A percentile compares a stretch with the other conserved stretches of the same genome.
Evolutionary conservation across 2,113 vertebrate genomes (phyloP).

Genomic region (Podarcis raffonei): DNA sequence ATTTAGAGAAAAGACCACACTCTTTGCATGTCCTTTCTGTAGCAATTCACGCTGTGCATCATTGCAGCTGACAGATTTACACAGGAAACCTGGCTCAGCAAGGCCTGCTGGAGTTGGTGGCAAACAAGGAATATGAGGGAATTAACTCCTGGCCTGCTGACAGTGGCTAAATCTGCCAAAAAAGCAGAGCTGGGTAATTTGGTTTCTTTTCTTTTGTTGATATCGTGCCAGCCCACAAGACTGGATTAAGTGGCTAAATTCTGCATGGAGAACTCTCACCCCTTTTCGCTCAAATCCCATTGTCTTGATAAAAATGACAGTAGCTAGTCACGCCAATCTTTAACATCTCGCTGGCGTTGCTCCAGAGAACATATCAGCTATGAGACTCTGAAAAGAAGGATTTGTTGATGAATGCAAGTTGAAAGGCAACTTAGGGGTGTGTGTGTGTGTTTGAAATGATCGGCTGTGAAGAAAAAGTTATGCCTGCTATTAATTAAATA

Average conservation of each 20-base stretch:
- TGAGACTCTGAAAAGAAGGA: constrained; percentile 77
- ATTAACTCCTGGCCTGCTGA: constrained; percentile 92
- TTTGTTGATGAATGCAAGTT: constrained; percentile 75
- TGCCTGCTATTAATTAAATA: constrained; percentile 66
- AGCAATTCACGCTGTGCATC: constrained; percentile 78
- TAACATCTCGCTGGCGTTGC: constrained; percentile 76
- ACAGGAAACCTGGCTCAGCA: constrained; percentile 75
- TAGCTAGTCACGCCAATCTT: constrained; percentile 73
- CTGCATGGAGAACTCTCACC: constrained; percentile 83
- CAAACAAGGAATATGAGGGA: constrained; percentile 86
- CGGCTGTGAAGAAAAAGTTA: constrained; percentile 64
- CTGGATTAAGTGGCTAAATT: constrained; percentile 90
- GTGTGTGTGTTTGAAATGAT: constrained; percentile 60
- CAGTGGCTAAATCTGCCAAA: constrained; percentile 88
- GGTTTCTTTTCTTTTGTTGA: constrained; percentile 91
- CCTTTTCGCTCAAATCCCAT: constrained; percentile 76
- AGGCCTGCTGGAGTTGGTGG: constrained; percentile 78
- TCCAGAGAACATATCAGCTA: constrained; percentile 77
- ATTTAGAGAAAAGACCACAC: constrained; percentile 69
- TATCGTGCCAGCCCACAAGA: constrained; percentile 89
- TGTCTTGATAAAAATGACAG: constrained; percentile 79
- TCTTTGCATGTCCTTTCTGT: constrained; percentile 73
- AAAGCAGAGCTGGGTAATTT: constrained; percentile 90
- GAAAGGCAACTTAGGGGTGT: constrained; percentile 65
- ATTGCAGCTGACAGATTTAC: constrained; percentile 81